These are phyloP conservation scores for Bovichtus variegatus DNA, from an alignment of 2,797 vertebrate genomes.

Conservation along the genomic window DNA sequence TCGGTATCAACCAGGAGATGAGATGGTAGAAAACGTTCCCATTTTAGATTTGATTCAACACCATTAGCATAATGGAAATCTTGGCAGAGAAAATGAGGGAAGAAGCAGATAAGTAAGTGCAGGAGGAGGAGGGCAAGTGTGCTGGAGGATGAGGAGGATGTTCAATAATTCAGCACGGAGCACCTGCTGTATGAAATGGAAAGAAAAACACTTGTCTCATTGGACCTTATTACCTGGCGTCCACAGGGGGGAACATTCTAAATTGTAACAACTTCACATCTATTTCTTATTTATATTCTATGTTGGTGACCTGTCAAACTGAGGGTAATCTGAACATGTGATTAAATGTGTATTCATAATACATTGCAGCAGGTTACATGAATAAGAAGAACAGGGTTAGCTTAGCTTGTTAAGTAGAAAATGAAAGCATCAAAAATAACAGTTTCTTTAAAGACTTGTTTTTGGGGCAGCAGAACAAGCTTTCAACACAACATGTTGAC, in stretches of 20 bases:
- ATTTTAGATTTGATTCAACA: slow-evolving; percentile 40
- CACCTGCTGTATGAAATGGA: slow-evolving; percentile 42
- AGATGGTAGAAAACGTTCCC: not conserved
- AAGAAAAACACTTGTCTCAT: slow-evolving; percentile 8
- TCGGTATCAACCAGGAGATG: not conserved
- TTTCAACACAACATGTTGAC: not conserved
- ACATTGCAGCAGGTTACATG: not conserved
- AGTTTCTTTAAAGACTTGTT: not conserved
- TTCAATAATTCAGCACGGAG: slow-evolving; percentile 69
- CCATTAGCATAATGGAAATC: slow-evolving; percentile 59
- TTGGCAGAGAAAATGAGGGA: slow-evolving; percentile 48
- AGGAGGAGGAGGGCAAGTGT: slow-evolving; percentile 26
- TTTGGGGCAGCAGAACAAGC: not conserved
- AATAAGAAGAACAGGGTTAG: not conserved
- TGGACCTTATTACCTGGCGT: slow-evolving; percentile 8
- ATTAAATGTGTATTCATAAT: not conserved
- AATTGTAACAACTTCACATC: not conserved
- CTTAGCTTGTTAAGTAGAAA: not conserved
- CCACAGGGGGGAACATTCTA: too few relatives aligned
- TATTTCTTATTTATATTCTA: slow-evolving; percentile 2
- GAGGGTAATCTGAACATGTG: not conserved
- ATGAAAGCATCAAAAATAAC: not conserved
- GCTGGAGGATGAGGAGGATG: slow-evolving; percentile 24
- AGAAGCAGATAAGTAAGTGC: slow-evolving; percentile 41
- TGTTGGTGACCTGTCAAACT: not conserved